phyloP scores from a whole-genome alignment of 2,113 vertebrate species.

The Typhlomys cinereus region DNA sequence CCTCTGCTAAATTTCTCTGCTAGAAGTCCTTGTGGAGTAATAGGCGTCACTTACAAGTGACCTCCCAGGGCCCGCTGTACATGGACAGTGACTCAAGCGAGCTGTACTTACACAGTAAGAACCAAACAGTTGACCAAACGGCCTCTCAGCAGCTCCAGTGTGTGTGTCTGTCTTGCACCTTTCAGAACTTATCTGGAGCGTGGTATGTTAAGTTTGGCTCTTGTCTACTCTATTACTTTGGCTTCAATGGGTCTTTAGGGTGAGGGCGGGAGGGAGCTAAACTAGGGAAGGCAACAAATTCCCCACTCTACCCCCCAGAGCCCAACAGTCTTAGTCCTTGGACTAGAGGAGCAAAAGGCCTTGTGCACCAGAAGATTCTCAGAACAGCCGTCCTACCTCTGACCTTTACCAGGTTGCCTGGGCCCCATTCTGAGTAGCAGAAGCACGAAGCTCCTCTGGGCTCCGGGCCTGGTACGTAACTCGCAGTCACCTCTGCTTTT shows the following conservation, averaged over 20 bases:
- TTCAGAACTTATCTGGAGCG: background rate
- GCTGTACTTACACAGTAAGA: background rate
- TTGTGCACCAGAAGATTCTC: background rate
- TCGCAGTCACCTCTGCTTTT: background rate
- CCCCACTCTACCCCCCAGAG: background rate
- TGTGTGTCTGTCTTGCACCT: background rate
- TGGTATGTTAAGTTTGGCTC: conserved; percentile 31
- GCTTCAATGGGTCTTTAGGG: background rate
- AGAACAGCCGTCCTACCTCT: background rate
- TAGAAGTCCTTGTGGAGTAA: background rate
- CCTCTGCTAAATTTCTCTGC: background rate
- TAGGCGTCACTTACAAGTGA: background rate
- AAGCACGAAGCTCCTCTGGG: background rate
- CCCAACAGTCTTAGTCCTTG: background rate
- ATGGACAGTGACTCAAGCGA: background rate
- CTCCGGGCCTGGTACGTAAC: background rate
- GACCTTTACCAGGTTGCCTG: too few relatives aligned
- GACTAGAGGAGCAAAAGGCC: background rate
- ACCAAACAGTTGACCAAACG: conserved; percentile 8
- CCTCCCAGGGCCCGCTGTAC: background rate
- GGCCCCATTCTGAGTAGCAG: background rate
- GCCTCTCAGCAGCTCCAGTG: background rate
- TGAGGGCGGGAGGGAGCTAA: background rate
- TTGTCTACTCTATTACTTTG: conserved; percentile 13
- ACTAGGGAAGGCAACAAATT: background rate